Percentiles rank a stretch among this genome's conserved stretches.
These are phyloP conservation scores for Crocodylus rhombifer DNA, from an alignment of 2,797 vertebrate species.

Conservation along the genomic window DNA sequence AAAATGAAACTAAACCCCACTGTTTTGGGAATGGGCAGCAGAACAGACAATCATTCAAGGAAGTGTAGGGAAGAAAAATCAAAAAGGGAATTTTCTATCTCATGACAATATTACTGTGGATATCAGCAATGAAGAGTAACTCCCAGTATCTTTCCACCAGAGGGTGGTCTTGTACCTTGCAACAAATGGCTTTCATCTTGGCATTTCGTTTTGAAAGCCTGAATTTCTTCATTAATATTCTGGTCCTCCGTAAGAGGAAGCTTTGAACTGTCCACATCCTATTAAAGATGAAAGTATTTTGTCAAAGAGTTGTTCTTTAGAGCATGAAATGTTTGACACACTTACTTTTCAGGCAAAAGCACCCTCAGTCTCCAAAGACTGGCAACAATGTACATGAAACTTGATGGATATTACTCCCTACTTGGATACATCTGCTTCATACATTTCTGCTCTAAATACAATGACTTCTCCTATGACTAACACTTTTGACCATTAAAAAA, in stretches of 20 bases:
- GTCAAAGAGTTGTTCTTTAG: neutral
- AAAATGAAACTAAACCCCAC: too few species aligned
- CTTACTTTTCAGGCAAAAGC: neutral
- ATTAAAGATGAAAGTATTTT: neutral
- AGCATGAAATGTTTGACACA: slow-evolving; percentile 2
- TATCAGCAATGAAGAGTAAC: neutral
- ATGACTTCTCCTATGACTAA: too few species aligned
- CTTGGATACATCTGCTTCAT: too few species aligned
- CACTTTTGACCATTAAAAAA: neutral
- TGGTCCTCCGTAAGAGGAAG: slow-evolving; percentile 83
- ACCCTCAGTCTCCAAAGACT: neutral
- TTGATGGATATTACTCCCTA: too few species aligned
- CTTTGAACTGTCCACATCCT: slow-evolving; percentile 82
- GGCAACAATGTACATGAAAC: neutral
- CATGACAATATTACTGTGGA: neutral
- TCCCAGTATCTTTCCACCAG: accelerated
- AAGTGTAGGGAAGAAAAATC: neutral
- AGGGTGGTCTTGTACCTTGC: slow-evolving; percentile 73
- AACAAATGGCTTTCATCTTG: slow-evolving; percentile 83
- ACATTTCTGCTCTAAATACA: too few species aligned
- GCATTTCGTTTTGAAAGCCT: slow-evolving; percentile 83
- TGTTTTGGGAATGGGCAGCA: neutral
- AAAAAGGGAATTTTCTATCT: neutral
- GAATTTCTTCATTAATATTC: slow-evolving; percentile 83
- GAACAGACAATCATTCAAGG: neutral